Percentiles rank a stretch among this genome's conserved stretches.
phyloP scores from a whole-genome alignment of 1,140 invertebrate species.

The Diabrotica undecimpunctata region DNA sequence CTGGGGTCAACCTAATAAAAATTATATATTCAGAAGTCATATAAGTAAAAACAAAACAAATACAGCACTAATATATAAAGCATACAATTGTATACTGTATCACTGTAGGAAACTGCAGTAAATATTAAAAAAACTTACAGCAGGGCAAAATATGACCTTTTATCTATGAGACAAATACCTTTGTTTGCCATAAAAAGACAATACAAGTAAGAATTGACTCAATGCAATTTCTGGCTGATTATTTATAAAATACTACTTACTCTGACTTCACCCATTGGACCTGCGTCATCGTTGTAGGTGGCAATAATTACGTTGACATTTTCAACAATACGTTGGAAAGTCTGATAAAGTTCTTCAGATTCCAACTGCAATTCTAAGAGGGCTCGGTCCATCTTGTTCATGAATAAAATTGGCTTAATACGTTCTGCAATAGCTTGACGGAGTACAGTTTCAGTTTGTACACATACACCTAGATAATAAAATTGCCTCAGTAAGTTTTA shows the following conservation, averaged over 20 bases:
- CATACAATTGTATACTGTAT: constrained; percentile 20
- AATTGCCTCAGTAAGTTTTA: neutral
- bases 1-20: constrained; percentile 78
- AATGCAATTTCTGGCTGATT: neutral
- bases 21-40: neutral
- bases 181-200: constrained; percentile 18
- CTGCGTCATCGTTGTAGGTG: constrained; percentile 95
- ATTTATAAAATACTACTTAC: constrained; percentile 52
- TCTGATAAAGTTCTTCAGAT: constrained; percentile 96
- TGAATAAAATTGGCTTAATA: constrained; percentile 98
- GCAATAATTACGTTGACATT: constrained; percentile 99
- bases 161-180: constrained; percentile 31
- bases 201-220: constrained; percentile 6
- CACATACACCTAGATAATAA: constrained; percentile 84
- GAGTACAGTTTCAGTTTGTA: constrained; percentile 98
- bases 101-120: constrained; percentile 38
- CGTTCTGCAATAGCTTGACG: constrained; percentile 98
- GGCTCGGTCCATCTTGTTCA: constrained; percentile 99
- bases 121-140: constrained; percentile 25
- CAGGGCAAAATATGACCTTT: constrained; percentile 39
- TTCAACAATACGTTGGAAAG: constrained; percentile 99
- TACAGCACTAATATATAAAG: too few species aligned
- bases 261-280: constrained; percentile 98
- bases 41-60: constrained; percentile 14
- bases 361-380: constrained; percentile 92